phyloP scores from a whole-genome alignment of 2,113 vertebrate species.

The Alaudala cheleensis region DNA sequence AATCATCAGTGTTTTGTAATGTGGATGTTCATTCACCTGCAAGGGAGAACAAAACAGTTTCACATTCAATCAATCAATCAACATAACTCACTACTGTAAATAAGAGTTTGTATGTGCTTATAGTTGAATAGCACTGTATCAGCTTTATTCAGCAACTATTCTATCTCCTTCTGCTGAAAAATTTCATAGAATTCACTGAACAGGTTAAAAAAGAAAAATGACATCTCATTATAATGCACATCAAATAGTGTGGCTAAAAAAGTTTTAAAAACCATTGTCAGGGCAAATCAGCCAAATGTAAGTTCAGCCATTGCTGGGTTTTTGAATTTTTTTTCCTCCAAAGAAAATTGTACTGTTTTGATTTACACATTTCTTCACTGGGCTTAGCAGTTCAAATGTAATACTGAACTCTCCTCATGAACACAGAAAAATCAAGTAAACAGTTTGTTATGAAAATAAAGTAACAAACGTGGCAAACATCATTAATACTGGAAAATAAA shows the following conservation, averaged over 20 bases:
- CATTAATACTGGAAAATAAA: neutral
- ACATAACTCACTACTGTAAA: neutral
- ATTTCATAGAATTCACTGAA: neutral
- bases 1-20: neutral
- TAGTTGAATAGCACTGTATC: neutral
- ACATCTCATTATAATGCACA: neutral
- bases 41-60: neutral
- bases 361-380: neutral
- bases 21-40: neutral
- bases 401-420: neutral
- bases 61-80: neutral
- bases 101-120: neutral
- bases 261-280: neutral
- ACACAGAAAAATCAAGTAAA: neutral
- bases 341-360: neutral
- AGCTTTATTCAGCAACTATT: neutral
- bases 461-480: neutral
- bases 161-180: neutral
- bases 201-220: neutral
- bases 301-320: neutral
- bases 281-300: neutral
- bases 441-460: neutral
- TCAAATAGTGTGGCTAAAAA: neutral
- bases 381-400: neutral
- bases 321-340: neutral